Percentiles rank a stretch among this genome's conserved stretches.
phyloP scores from a whole-genome alignment of 35 echinoderm and acorn worm genomes.

The Lytechinus variegatus region DNA sequence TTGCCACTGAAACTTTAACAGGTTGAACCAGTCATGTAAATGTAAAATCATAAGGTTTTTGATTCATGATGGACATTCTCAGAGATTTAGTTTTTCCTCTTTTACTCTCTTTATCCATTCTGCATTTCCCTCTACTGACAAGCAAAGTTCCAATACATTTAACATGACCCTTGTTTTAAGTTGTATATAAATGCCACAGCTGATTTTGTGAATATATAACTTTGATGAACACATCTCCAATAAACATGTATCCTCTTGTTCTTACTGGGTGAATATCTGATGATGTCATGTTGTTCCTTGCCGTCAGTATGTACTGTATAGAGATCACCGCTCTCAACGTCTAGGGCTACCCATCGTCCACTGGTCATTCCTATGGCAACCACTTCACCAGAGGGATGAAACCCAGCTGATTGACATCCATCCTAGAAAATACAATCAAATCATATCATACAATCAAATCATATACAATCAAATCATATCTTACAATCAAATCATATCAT shows the following conservation, averaged over 20 bases:
- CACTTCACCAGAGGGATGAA: conserved; percentile 89
- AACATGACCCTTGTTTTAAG: too few species aligned
- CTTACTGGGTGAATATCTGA: conserved; percentile 93
- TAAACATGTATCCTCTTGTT: background rate
- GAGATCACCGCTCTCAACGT: conserved; percentile 77
- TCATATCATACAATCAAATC: background rate
- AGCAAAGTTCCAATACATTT: too few species aligned
- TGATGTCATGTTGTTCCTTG: conserved; percentile 99
- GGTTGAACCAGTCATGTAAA: too few species aligned
- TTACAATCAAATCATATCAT: background rate
- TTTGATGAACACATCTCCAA: too few species aligned
- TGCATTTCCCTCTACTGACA: too few species aligned
- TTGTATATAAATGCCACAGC: too few species aligned
- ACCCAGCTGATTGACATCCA: conserved; percentile 81
- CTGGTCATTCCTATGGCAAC: conserved; percentile 85
- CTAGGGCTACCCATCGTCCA: conserved; percentile 94
- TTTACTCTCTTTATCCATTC: too few species aligned
- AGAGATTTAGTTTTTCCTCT: too few species aligned
- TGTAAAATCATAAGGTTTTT: too few species aligned
- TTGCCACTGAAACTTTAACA: too few species aligned
- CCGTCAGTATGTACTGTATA: conserved; percentile 95
- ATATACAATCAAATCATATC: background rate
- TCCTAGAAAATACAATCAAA: conserved; percentile 59
- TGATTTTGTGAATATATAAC: too few species aligned
- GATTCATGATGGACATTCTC: too few species aligned